phyloP scores from a whole-genome alignment of 2,113 vertebrate species.

The Corythornis cristatus region DNA sequence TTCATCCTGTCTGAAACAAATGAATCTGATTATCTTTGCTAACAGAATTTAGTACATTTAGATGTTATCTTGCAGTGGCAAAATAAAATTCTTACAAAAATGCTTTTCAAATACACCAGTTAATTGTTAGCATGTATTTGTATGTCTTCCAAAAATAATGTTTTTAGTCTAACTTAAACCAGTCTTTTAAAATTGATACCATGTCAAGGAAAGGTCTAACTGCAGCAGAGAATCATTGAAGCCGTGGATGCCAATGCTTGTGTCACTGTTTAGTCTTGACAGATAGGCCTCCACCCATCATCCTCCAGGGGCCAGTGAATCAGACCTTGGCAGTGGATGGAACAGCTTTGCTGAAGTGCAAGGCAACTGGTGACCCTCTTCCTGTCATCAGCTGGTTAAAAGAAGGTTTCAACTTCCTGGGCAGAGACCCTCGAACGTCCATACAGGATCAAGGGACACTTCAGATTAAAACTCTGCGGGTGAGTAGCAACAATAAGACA shows the following conservation, averaged over 20 bases:
- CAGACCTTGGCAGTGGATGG: constrained; percentile 92
- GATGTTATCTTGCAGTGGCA: rapidly evolving
- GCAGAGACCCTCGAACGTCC: constrained; percentile 89
- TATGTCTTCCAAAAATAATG: background rate
- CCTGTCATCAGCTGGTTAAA: constrained; percentile 97
- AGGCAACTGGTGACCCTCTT: constrained; percentile 93
- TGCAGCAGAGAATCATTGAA: background rate
- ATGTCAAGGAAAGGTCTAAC: background rate
- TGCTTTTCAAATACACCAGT: background rate
- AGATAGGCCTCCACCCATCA: constrained; percentile 96
- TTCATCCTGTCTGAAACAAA: background rate
- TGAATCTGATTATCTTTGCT: background rate
- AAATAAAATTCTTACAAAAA: background rate
- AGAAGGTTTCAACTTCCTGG: constrained; percentile 92
- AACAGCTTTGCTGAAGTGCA: constrained; percentile 92
- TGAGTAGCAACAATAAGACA: constrained; percentile 35
- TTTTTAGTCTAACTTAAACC: background rate
- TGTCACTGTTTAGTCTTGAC: constrained; percentile 84
- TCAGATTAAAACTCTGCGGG: constrained; percentile 91
- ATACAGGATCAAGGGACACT: constrained; percentile 92
- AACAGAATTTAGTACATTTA: background rate
- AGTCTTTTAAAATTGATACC: background rate
- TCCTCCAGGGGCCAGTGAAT: constrained; percentile 94
- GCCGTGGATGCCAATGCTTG: background rate
- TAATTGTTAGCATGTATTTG: background rate